Base-by-base conservation (phyloP, 2,888 invertebrate genomes). In the Pachydiplax longipennis region DNA sequence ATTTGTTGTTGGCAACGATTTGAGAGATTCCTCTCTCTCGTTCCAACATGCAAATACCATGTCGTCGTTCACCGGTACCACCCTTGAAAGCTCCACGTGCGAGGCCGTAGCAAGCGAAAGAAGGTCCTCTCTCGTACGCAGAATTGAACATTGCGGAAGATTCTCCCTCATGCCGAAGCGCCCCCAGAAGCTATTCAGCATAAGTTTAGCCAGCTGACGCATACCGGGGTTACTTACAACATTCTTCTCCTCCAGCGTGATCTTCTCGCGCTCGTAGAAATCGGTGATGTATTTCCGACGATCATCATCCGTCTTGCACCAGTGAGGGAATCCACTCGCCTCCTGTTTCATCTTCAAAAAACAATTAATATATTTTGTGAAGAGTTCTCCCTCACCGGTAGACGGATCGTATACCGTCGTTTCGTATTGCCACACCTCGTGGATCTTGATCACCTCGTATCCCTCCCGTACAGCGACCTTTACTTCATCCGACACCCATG, bases 401-500 rank as follows among this genome's bases (percentile, higher is more conserved):
- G 90, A 91, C 40, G 35, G 91, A 91, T 93, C 91, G 58, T 92
- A 93, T 37, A 91, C 91, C 0, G 92, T 91, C n/a, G 92, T 91
- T 48, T 92, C 81, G 90, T 93, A 94, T 90, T 93, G 92, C 92
- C 93, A 93, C 13, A 93, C 92, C 91, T 93, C 93, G 80, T 92
- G 91, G 6, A 93, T 92, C 80, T 93, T 91, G 0, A 92, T 5
- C 18, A 94, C 92, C 82, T 91, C 91, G 90, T 94, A 94, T 0
- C 93, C 93, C 53, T 92, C 91, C 82, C 92, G 73, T 0, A 93
- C 53, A 8, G 94, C 94, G 91, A 92, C 93, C 58, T 92, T 61
- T 0, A 94, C 82, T 91, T 94, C 94, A 18, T 93, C 93, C 0
- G 92, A 92, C 31, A 93, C 93, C 93, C 93, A 94, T 6, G 93